Evolutionary conservation across 2,113 vertebrate genomes (phyloP).

Genomic region (Pteropus alecto): DNA sequence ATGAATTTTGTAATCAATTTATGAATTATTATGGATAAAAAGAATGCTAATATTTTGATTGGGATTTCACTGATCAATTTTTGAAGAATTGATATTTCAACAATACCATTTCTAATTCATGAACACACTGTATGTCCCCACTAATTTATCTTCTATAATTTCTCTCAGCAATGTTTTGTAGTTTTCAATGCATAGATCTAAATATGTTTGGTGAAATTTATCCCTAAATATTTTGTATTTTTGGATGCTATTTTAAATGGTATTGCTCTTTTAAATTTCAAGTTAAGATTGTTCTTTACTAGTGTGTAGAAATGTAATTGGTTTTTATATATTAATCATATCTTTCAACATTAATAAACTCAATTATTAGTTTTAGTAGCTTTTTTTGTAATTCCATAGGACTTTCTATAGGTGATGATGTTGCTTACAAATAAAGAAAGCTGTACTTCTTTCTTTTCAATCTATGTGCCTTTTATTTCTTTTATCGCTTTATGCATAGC

Average conservation of each 20-base stretch:
- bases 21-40: not conserved
- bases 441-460: not conserved
- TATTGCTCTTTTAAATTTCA: not conserved
- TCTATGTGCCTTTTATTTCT: not conserved
- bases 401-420: not conserved
- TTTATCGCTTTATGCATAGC: not conserved
- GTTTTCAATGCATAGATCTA: not conserved
- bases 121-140: not conserved
- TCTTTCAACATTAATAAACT: not conserved
- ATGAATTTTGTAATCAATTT: not conserved
- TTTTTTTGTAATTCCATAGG: not conserved
- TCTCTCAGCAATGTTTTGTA: not conserved
- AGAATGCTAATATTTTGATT: not conserved
- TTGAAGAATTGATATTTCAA: not conserved
- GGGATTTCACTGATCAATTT: slow-evolving; percentile 4
- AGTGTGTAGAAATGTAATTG: not conserved
- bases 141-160: not conserved
- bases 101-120: not conserved
- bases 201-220: not conserved
- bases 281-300: not conserved
- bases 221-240: not conserved
- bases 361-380: not conserved
- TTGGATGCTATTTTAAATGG: not conserved
- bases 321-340: not conserved
- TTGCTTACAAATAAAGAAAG: not conserved